Percentiles rank a stretch among this genome's conserved stretches.
Conservation (phyloP, 2,888 invertebrate genomes). For the Watsonalla cultraria region DNA sequence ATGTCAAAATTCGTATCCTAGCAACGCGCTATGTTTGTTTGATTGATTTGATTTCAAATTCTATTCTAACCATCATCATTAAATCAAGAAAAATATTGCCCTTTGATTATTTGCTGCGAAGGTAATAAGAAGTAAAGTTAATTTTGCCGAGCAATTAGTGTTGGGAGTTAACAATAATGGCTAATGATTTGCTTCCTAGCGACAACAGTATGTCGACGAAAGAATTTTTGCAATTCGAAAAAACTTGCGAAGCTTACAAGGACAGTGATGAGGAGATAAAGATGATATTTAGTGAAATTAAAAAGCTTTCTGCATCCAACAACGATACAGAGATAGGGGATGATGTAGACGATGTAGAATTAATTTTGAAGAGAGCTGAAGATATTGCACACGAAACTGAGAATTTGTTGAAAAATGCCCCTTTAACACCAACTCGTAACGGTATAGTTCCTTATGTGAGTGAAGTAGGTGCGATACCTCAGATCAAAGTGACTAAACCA, state of each 20-base stretch:
- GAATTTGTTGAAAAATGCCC: slow-evolving; percentile 55
- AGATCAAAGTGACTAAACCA: slow-evolving; percentile 63
- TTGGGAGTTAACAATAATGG: slow-evolving; percentile 30
- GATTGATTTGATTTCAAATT: no score
- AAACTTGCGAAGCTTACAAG: slow-evolving; percentile 59
- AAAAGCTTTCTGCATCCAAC: slow-evolving; percentile 65
- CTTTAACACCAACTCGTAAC: slow-evolving; percentile 30
- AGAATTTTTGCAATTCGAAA: slow-evolving; percentile 65
- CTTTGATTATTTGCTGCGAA: no score
- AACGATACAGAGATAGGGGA: slow-evolving; percentile 44
- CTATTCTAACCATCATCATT: no score
- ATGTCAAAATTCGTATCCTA: no score
- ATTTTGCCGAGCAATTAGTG: slow-evolving; percentile 30
- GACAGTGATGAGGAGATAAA: slow-evolving; percentile 81
- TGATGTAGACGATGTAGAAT: slow-evolving; percentile 62
- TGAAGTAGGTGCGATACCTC: slow-evolving; percentile 40
- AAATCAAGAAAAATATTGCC: no score
- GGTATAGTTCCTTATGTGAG: slow-evolving; percentile 19
- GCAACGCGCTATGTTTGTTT: no score
- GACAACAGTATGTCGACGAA: slow-evolving; percentile 64
- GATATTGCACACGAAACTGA: slow-evolving; percentile 61
- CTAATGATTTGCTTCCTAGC: slow-evolving; percentile 46
- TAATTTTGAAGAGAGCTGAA: slow-evolving; percentile 67
- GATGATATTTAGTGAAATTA: slow-evolving; percentile 84
- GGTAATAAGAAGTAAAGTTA: no score